Conservation (phyloP, 2,797 vertebrate species). For the Macropodus opercularis region DNA sequence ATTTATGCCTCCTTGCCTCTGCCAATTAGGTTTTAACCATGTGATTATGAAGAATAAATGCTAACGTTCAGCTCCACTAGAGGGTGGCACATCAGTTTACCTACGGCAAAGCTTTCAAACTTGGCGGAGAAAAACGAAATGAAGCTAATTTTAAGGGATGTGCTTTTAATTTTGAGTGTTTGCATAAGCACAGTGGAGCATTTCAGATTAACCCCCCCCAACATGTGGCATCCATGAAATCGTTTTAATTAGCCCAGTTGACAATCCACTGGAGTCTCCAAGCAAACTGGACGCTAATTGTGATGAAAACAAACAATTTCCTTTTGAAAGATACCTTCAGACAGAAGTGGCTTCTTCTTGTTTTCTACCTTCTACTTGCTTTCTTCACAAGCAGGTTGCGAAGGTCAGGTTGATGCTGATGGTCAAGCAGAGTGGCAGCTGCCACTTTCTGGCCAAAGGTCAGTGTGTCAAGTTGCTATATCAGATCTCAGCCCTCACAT, state of each 20-base stretch:
- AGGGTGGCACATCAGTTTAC: constrained; percentile 77
- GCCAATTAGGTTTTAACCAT: constrained; percentile 81
- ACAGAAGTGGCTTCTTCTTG: constrained; percentile 6
- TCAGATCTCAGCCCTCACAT: constrained; percentile 34
- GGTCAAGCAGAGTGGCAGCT: constrained; percentile 64
- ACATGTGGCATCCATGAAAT: constrained; percentile 77
- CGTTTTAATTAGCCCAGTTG: constrained; percentile 73
- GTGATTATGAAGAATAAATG: constrained; percentile 84
- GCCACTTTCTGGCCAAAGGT: constrained; percentile 75
- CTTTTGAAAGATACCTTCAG: background rate
- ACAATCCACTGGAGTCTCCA: constrained; percentile 58
- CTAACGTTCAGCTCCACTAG: constrained; percentile 80
- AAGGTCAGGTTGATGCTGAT: constrained; percentile 69
- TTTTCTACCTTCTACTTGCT: constrained; percentile 9
- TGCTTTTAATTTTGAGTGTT: constrained; percentile 76
- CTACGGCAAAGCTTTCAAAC: constrained; percentile 72
- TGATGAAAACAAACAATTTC: constrained; percentile 48
- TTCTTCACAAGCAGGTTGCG: constrained; percentile 46
- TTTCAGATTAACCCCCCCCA: constrained; percentile 76
- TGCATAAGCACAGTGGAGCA: constrained; percentile 73
- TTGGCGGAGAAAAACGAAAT: constrained; percentile 57
- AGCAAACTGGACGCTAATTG: constrained; percentile 51
- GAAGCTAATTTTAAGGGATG: constrained; percentile 75
- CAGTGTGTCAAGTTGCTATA: constrained; percentile 55
- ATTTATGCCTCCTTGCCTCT: constrained; percentile 71